Evolutionary conservation across 1,140 invertebrate species (phyloP).

Genomic region (Pseudomyrmex pallidus): DNA sequence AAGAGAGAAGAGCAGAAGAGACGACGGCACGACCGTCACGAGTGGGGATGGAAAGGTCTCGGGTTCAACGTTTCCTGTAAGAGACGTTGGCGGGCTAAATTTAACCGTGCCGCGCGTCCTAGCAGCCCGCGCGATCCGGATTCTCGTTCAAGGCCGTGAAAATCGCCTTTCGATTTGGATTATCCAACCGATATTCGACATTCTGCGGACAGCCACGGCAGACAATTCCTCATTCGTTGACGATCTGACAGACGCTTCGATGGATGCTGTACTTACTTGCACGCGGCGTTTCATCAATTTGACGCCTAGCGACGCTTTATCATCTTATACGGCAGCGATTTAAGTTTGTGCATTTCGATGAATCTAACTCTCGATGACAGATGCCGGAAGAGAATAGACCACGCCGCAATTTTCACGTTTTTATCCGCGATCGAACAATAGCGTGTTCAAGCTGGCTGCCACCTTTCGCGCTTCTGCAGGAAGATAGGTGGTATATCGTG

Average conservation of each 20-base stretch:
- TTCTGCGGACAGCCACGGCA: constrained; percentile 1
- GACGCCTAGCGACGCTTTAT: neutral
- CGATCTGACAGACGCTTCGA: constrained; percentile 4
- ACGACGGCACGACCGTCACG: constrained; percentile 18
- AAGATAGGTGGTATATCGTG: neutral
- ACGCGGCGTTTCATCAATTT: constrained; percentile 23
- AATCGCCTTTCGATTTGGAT: constrained; percentile 67
- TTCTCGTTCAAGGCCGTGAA: constrained; percentile 59
- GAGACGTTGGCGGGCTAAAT: constrained; percentile 74
- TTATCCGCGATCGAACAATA: neutral
- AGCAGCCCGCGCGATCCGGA: constrained; percentile 62
- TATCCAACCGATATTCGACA: constrained; percentile 47
- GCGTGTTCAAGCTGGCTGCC: constrained; percentile 25
- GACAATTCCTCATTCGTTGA: neutral
- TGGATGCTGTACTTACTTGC: constrained; percentile 16
- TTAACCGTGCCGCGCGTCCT: constrained; percentile 71
- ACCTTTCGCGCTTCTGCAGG: neutral
- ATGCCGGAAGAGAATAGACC: neutral
- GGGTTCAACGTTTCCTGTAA: constrained; percentile 77
- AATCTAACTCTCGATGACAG: neutral
- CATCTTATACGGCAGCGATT: neutral
- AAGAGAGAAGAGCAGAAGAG: neutral
- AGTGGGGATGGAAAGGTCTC: constrained; percentile 68
- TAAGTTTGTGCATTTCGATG: neutral
- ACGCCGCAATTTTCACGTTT: constrained; percentile 20